Percentiles rank a stretch among this genome's conserved stretches.
These are phyloP conservation scores for Cyrtonyx montezumae DNA, from an alignment of 2,113 vertebrate genomes.

Conservation along the genomic window DNA sequence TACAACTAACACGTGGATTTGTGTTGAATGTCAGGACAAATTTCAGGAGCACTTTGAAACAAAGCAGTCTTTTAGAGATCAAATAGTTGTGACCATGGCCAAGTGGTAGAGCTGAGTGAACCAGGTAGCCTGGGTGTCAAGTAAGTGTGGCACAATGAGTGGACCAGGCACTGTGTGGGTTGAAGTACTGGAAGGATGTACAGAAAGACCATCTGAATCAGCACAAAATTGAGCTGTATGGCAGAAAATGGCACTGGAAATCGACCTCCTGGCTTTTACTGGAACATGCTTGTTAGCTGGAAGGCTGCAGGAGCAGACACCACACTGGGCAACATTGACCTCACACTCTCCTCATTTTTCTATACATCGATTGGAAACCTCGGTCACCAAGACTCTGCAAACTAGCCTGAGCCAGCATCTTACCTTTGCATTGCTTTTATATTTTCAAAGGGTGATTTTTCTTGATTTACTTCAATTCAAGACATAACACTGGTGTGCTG, in stretches of 20 bases:
- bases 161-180: neutral
- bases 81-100: neutral
- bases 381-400: neutral
- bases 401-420: neutral
- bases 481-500: neutral
- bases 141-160: neutral
- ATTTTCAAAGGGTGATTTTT: neutral
- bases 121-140: neutral
- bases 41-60: neutral
- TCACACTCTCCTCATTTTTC: neutral
- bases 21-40: neutral
- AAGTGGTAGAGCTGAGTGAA: neutral
- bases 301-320: neutral
- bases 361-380: neutral
- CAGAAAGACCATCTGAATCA: neutral
- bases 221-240: accelerated
- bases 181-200: neutral
- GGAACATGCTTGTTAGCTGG: neutral
- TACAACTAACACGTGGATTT: neutral
- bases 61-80: neutral
- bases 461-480: neutral
- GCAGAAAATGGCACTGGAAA: neutral
- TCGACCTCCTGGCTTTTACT: neutral
- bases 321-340: neutral
- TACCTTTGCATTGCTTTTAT: neutral